Conservation (phyloP, 1,140 invertebrate species). For the Dreissena polymorpha region DNA sequence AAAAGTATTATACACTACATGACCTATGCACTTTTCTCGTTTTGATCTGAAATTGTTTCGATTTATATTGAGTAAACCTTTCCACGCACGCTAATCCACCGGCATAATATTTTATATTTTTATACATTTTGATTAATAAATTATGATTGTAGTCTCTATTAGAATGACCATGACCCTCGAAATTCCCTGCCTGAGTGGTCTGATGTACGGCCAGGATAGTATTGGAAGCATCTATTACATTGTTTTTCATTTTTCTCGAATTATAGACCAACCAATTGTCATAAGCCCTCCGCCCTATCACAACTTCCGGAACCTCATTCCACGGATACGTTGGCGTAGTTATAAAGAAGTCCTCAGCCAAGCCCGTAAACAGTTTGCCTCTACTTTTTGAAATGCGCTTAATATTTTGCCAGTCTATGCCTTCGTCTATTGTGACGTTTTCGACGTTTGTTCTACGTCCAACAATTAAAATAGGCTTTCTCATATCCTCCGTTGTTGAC, state of each 20-base stretch:
- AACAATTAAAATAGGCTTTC: too few relatives aligned
- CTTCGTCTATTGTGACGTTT: too few relatives aligned
- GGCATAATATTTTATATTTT: too few relatives aligned
- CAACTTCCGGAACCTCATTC: too few relatives aligned
- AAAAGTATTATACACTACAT: slow-evolving; percentile 14
- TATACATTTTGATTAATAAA: too few relatives aligned
- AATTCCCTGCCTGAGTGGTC: slow-evolving; percentile 65
- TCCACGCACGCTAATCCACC: too few relatives aligned
- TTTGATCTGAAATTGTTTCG: not conserved
- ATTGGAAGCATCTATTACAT: slow-evolving; percentile 62
- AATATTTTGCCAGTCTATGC: too few relatives aligned
- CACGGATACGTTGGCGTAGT: slow-evolving; percentile 62
- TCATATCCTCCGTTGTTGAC: too few relatives aligned
- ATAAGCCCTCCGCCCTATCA: slow-evolving; percentile 62
- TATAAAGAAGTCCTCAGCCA: slow-evolving; percentile 69
- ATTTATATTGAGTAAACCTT: slow-evolving; percentile 20
- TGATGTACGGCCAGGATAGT: slow-evolving; percentile 68
- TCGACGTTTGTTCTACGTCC: too few relatives aligned
- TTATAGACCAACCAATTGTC: slow-evolving; percentile 69
- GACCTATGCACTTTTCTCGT: slow-evolving; percentile 23
- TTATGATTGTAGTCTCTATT: too few relatives aligned
- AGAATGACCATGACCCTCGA: slow-evolving; percentile 56
- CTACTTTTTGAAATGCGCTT: too few relatives aligned
- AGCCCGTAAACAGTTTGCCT: slow-evolving; percentile 58
- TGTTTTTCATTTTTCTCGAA: slow-evolving; percentile 50